Evolutionary conservation across 2,888 invertebrate genomes (phyloP).

Genomic region (Acanthosepion lycidas): DNA sequence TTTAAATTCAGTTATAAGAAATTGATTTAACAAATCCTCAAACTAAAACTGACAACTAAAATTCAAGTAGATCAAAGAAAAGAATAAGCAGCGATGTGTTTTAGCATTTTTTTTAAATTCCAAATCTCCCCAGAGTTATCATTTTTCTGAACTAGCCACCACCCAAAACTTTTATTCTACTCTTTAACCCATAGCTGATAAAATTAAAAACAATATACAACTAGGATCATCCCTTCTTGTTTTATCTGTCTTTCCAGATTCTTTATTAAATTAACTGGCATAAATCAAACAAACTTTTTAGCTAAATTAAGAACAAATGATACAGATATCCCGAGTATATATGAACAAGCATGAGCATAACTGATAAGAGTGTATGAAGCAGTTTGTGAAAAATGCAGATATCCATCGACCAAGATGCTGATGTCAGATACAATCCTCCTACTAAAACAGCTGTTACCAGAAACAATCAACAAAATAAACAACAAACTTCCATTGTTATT

Average conservation of each 20-base stretch:
- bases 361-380: background rate
- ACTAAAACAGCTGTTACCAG: background rate
- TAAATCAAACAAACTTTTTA: background rate
- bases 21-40: too few species aligned
- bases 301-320: background rate
- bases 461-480: background rate
- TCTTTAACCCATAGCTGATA: too few species aligned
- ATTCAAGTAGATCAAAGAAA: too few species aligned
- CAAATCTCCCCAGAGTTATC: too few species aligned
- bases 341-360: background rate
- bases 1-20: too few species aligned
- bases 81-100: too few species aligned
- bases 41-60: too few species aligned
- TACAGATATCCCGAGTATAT: background rate
- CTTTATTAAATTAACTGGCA: background rate
- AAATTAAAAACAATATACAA: background rate
- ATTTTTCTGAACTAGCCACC: too few species aligned
- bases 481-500: background rate
- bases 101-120: too few species aligned
- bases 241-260: background rate
- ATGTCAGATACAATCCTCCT: background rate
- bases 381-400: background rate
- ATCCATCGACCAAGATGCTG: background rate
- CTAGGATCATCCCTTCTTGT: background rate
- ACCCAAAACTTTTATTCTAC: too few species aligned